Percentiles rank a stretch among this genome's conserved stretches.
phyloP scores from a whole-genome alignment of 2,797 vertebrate species.

The Buceros bicornis region DNA sequence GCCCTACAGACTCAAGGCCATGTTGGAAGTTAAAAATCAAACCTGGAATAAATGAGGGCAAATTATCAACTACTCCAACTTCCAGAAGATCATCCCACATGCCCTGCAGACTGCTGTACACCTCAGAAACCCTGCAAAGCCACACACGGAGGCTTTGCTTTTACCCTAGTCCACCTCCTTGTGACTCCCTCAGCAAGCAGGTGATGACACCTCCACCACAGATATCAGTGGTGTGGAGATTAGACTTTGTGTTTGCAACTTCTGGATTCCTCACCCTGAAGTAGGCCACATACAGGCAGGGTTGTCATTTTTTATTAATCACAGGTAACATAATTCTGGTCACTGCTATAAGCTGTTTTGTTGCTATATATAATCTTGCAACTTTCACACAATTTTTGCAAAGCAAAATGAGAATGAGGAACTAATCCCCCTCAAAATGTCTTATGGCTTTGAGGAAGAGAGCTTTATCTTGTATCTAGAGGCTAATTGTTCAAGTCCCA shows the following conservation, averaged over 20 bases:
- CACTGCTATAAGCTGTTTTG: conserved; percentile 29
- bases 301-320: conserved; percentile 62
- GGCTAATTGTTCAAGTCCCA: conserved; percentile 71
- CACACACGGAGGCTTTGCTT: background rate
- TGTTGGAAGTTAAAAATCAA: background rate
- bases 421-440: conserved; percentile 30
- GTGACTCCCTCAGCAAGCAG: background rate
- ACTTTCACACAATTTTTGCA: conserved; percentile 63
- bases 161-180: background rate
- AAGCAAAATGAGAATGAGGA: conserved; percentile 49
- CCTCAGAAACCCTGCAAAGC: background rate
- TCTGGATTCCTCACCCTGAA: background rate
- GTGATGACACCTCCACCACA: background rate
- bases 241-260: background rate
- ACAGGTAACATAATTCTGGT: conserved; percentile 54
- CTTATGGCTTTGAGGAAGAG: conserved; percentile 14
- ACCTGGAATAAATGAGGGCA: background rate
- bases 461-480: conserved; percentile 44
- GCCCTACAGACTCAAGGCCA: background rate
- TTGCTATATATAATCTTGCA: conserved; percentile 28
- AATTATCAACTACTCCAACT: background rate
- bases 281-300: background rate
- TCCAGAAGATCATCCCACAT: background rate
- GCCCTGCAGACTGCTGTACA: background rate
- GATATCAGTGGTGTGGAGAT: background rate